phyloP scores from a whole-genome alignment of 2,797 vertebrate genomes.

The Enteromius trimaculatus region DNA sequence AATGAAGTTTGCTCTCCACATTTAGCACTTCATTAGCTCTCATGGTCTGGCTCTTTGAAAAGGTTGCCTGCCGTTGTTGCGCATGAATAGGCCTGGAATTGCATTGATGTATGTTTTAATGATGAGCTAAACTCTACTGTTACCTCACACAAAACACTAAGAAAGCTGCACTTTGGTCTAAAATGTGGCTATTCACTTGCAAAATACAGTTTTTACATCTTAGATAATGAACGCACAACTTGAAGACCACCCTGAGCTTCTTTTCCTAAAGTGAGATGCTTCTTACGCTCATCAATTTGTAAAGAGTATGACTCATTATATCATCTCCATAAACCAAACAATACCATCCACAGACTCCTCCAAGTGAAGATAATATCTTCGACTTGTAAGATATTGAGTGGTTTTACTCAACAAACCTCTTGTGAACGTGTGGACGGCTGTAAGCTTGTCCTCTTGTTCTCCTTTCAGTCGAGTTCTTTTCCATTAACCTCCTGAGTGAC shows the following conservation, averaged over 20 bases:
- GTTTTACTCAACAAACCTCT: constrained; percentile 46
- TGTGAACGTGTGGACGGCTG: constrained; percentile 21
- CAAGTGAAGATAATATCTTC: constrained; percentile 39
- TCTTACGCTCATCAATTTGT: not conserved
- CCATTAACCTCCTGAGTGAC: constrained; percentile 56
- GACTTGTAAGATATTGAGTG: constrained; percentile 44
- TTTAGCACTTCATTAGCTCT: constrained; percentile 82
- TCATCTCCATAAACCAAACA: not conserved
- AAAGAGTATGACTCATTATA: not conserved
- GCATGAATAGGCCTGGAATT: constrained; percentile 54
- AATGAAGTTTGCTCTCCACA: constrained; percentile 76
- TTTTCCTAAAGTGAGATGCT: not conserved
- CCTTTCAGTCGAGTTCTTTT: constrained; percentile 53
- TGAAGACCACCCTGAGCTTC: constrained; percentile 23
- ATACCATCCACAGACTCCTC: not conserved
- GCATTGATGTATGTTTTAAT: constrained; percentile 49
- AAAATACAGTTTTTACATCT: constrained; percentile 1
- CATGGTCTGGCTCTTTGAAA: constrained; percentile 68
- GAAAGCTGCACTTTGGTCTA: constrained; percentile 7
- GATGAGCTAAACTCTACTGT: constrained; percentile 36
- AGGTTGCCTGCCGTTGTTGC: constrained; percentile 73
- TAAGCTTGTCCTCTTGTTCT: constrained; percentile 42
- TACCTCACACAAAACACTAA: not conserved
- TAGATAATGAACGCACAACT: not conserved
- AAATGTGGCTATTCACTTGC: constrained; percentile 3